Evolutionary conservation across 2,113 vertebrate species (phyloP), one percentile per base, ranked within the genome.

Genomic region (Phylloscopus whistleri): DNA sequence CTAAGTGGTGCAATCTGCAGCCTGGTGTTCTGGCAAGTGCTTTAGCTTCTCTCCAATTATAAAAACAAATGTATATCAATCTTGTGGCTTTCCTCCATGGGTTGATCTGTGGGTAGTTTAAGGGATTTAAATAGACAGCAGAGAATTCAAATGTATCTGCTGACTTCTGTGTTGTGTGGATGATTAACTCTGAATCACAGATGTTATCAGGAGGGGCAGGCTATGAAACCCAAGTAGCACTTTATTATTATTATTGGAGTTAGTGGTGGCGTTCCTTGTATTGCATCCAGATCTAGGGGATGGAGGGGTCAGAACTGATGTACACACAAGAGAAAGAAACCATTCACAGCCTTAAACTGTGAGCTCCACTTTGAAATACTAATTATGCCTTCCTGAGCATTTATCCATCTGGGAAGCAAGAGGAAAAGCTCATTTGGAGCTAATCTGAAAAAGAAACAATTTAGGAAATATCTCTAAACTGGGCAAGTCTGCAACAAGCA

Each of bases 171-270:
- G 44, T 37, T 67, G 76, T 84, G 85, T 64, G 76, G 68, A 37
- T 90, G 56, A 92, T 84, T 94, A 93, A 70, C 85, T 93, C 52
- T 59, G 82, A 80, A 76, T 77, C 78, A 81, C 73, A 84, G 88
- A 95, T 92, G 83, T 70, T 93, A 93, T 88, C 89, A 90, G 79
- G 24, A 94, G 60, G 27, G 59, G 60, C 60, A 60, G 60, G 41
- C 77, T 92, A 20, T 60, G 85, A 90, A 91, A 88, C 56, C 28
- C 56, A 88, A 88, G 64, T 33, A 91, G 87, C 73, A 60, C n/a
- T 84, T 91, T 91, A 44, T 94, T 93, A 48, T 94, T 89, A 69
- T 91, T 87, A 74, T 60, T 94, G 91, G 89, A 94, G 87, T 51
- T 41, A n/a, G 39, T 31, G 39, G 44, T 90, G 67, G 41, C 84